Evolutionary conservation across 2,113 vertebrate genomes (phyloP), one percentile per base, ranked within the genome.

Genomic region (Eptatretus burgeri): DNA sequence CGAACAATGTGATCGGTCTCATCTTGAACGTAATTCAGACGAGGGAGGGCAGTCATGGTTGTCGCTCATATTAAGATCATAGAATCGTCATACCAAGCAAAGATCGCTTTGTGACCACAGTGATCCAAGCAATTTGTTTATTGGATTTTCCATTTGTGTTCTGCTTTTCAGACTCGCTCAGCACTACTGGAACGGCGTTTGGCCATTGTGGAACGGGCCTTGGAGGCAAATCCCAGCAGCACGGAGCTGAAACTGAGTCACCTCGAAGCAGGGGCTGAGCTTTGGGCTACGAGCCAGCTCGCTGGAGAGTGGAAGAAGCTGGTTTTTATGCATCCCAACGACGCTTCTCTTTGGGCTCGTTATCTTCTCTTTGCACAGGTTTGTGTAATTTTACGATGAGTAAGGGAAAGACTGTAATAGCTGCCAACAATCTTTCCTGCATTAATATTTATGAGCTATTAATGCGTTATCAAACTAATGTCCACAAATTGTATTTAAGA

Each of bases 261-360:
- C 64, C 77, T 98, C 67, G 69, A 67, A 66, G 71, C 94, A 64
- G 87, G 85, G 56, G 8, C 77, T 0, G 89, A 89, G 66, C 79
- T 95, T 64, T 93, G 82, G 86, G 87, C 95, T 66, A 77, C 80
- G 1, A 64, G 82, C 1, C 68, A 72, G 5, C 71, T 95, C 69
- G 68, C 81, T 67, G 91, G 81, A 63, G 89, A 94, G 67, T 98
- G 89, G 91, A 86, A 86, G 75, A 93, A 91, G 51, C 75, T 98
- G 52, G 79, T 93, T 66, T 98, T 98, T 62, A 68, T 95, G 8
- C 85, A 94, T 64, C 87, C 91, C 67, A 94, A 95, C 70, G 81
- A 84, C n/a, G 72, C 80, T 1, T 70, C 73, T 13, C 69, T 98
- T 63, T 98, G 86, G 91, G 79, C 73, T 67, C 77, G 81, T 64